Percentiles rank a stretch among this genome's conserved stretches.
These are phyloP conservation scores for Scolopax mira DNA, from an alignment of 2,113 vertebrate genomes.

Conservation along the genomic window DNA sequence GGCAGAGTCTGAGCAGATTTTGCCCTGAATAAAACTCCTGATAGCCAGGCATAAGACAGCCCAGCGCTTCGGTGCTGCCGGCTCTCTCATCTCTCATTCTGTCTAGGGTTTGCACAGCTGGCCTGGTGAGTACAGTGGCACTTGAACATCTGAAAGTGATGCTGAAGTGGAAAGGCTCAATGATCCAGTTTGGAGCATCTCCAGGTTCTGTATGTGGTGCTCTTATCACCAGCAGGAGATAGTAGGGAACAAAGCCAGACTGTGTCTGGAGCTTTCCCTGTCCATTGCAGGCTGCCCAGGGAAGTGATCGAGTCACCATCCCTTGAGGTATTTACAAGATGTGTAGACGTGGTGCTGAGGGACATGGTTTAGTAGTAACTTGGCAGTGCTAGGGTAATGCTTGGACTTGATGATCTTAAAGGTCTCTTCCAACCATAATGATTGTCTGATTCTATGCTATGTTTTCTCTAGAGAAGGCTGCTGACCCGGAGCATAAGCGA, in stretches of 20 bases:
- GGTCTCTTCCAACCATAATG: neutral
- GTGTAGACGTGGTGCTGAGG: neutral
- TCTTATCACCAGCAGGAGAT: neutral
- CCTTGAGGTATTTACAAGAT: neutral
- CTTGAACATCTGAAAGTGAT: neutral
- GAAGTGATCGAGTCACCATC: neutral
- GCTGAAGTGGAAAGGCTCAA: neutral
- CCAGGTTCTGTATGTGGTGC: neutral
- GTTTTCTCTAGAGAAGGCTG: neutral
- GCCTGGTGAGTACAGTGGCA: neutral
- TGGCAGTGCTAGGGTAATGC: neutral
- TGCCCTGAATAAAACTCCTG: neutral
- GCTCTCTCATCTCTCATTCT: neutral
- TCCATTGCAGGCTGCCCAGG: rapidly evolving
- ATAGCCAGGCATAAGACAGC: neutral
- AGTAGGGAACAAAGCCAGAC: neutral
- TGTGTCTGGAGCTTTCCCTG: rapidly evolving
- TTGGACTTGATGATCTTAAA: neutral
- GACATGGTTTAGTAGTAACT: neutral
- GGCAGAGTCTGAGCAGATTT: neutral
- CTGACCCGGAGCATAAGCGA: rapidly evolving
- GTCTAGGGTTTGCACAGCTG: neutral
- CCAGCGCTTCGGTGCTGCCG: neutral
- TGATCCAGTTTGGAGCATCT: neutral
- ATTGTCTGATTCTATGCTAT: neutral